Evolutionary conservation across 2,797 vertebrate genomes (phyloP).

Genomic region (Liparis tanakae): DNA sequence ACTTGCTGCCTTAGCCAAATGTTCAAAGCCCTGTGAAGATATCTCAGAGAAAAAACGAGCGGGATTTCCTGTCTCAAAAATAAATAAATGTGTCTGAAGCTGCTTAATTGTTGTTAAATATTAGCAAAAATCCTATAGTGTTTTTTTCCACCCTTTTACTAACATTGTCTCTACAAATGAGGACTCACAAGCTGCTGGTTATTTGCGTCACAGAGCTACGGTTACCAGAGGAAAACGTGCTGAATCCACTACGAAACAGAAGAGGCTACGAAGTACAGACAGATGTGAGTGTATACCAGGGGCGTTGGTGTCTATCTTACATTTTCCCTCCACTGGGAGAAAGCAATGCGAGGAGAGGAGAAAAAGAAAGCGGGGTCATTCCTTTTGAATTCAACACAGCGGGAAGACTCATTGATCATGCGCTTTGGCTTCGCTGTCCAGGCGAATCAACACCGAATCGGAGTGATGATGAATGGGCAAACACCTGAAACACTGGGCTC

Average conservation of each 20-base stretch:
- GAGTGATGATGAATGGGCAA: slow-evolving; percentile 71
- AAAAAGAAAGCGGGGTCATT: slow-evolving; percentile 80
- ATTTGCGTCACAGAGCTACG: slow-evolving; percentile 77
- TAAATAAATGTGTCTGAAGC: slow-evolving; percentile 30
- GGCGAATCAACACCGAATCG: slow-evolving; percentile 70
- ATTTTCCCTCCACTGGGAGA: slow-evolving; percentile 84
- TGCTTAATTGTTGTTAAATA: slow-evolving; percentile 63
- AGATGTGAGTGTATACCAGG: slow-evolving; percentile 78
- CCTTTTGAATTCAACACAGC: slow-evolving; percentile 78
- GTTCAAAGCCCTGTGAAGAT: slow-evolving; percentile 56
- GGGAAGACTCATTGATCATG: slow-evolving; percentile 79
- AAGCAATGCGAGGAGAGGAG: slow-evolving; percentile 79
- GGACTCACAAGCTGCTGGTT: slow-evolving; percentile 75
- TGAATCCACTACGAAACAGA: slow-evolving; percentile 75
- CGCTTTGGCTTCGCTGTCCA: slow-evolving; percentile 64
- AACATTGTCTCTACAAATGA: slow-evolving; percentile 75
- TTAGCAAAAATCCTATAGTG: slow-evolving; percentile 65
- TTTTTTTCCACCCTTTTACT: slow-evolving; percentile 70
- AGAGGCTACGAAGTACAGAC: slow-evolving; percentile 73
- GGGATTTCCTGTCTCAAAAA: slow-evolving; percentile 37
- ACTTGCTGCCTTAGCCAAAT: slow-evolving; percentile 68
- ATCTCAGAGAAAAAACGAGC: slow-evolving; percentile 55
- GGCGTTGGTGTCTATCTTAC: slow-evolving; percentile 80
- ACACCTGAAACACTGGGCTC: slow-evolving; percentile 77
- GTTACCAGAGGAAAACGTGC: slow-evolving; percentile 73